Conservation (phyloP, 2,113 vertebrate genomes). For the Onychorhynchus coronatus region DNA sequence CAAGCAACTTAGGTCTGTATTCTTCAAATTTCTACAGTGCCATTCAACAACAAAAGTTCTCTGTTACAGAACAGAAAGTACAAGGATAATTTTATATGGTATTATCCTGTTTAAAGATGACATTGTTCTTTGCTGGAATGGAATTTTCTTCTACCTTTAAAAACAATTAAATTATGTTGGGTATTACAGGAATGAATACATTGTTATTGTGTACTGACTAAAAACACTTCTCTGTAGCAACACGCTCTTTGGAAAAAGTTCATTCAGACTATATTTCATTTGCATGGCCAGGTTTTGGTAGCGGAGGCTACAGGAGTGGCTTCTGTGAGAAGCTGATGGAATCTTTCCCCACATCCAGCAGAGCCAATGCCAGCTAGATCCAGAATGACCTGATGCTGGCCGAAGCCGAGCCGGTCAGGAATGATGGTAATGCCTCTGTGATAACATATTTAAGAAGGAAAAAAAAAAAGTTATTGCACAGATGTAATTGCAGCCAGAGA, state of each 20-base stretch:
- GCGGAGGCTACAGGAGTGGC: not conserved
- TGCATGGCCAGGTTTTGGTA: not conserved
- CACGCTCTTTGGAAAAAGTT: not conserved
- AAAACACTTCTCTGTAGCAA: not conserved
- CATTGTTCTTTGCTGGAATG: not conserved
- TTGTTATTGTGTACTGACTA: not conserved
- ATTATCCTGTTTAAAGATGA: not conserved
- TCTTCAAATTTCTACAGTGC: not conserved
- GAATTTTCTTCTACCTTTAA: not conserved
- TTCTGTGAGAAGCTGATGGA: not conserved
- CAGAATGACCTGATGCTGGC: not conserved
- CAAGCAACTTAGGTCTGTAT: not conserved
- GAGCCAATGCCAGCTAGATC: not conserved
- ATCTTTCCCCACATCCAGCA: not conserved
- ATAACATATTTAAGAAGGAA: not conserved
- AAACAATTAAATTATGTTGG: not conserved
- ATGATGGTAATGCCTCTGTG: not conserved
- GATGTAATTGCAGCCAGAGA: not conserved
- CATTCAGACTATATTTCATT: not conserved
- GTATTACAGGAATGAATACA: not conserved
- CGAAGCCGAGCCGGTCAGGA: fast-evolving
- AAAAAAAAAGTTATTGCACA: not conserved
- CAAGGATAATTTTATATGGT: not conserved
- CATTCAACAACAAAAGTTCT: not conserved
- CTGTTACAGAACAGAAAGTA: not conserved